Evolutionary conservation across 1,140 invertebrate species (phyloP).

Genomic region (Portunus trituberculatus): DNA sequence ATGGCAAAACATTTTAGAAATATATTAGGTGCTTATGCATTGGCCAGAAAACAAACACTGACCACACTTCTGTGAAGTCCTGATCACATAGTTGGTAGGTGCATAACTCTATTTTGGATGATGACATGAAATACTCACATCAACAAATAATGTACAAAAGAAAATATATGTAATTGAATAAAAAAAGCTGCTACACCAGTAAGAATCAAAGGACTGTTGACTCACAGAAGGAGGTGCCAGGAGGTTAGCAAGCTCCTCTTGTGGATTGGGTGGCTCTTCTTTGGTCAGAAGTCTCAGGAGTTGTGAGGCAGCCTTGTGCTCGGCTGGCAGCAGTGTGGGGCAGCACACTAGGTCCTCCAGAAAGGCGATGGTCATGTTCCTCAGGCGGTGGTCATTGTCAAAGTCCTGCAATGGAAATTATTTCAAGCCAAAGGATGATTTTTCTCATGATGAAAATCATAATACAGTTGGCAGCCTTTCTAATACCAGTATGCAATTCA

Average conservation of each 20-base stretch:
- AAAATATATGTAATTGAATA: background rate
- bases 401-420: conserved; percentile 86
- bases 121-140: no score
- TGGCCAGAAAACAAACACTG: background rate
- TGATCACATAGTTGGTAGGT: no score
- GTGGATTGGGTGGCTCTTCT: conserved; percentile 84
- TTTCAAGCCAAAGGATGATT: background rate
- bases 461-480: background rate
- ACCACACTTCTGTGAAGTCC: no score
- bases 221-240: conserved; percentile 87
- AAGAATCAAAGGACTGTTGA: background rate
- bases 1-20: no score
- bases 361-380: conserved; percentile 91
- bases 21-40: background rate
- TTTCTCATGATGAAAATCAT: background rate
- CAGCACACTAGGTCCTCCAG: conserved; percentile 93
- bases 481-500: background rate
- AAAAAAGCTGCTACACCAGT: background rate
- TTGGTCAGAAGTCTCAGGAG: conserved; percentile 89
- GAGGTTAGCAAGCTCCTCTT: conserved; percentile 87
- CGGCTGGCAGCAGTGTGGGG: conserved; percentile 91
- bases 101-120: no score
- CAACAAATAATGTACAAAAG: background rate
- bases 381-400: conserved; percentile 88
- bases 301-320: conserved; percentile 93